phyloP scores from a whole-genome alignment of 2,888 invertebrate genomes.

The Nymphalis c-album region DNA sequence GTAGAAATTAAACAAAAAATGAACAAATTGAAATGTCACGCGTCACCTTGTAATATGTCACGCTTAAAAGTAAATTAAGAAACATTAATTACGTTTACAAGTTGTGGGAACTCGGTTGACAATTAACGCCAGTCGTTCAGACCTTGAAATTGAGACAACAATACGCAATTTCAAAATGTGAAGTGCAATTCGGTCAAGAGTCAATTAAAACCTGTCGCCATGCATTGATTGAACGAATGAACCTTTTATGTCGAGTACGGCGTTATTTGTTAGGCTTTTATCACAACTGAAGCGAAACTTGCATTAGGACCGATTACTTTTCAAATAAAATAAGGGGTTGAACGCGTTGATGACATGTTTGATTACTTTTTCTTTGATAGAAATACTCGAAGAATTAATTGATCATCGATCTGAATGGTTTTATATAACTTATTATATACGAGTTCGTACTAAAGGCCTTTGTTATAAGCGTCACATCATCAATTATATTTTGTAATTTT shows the following conservation, averaged over 20 bases:
- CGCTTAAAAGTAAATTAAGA: background rate
- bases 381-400: background rate
- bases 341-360: background rate
- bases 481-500: too few species aligned
- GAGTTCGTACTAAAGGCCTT: too few species aligned
- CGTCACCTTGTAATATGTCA: background rate
- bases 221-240: conserved; percentile 23
- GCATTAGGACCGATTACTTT: conserved; percentile 4
- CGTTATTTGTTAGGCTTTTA: conserved; percentile 12
- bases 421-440: too few species aligned
- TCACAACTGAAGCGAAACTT: background rate
- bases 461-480: too few species aligned
- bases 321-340: background rate
- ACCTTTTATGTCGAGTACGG: conserved; percentile 19
- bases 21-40: background rate
- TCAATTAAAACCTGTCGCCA: conserved; percentile 34
- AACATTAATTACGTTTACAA: conserved; percentile 2
- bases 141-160: conserved; percentile 39
- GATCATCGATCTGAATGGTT: too few species aligned
- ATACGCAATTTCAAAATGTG: conserved; percentile 34
- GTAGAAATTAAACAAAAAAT: background rate
- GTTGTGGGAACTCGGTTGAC: conserved; percentile 17
- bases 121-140: conserved; percentile 19
- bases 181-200: conserved; percentile 38
- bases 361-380: background rate